Evolutionary conservation across 2,888 invertebrate genomes (phyloP), one percentile per base, ranked within the genome.

Genomic region (Cremastobaeus sp.): DNA sequence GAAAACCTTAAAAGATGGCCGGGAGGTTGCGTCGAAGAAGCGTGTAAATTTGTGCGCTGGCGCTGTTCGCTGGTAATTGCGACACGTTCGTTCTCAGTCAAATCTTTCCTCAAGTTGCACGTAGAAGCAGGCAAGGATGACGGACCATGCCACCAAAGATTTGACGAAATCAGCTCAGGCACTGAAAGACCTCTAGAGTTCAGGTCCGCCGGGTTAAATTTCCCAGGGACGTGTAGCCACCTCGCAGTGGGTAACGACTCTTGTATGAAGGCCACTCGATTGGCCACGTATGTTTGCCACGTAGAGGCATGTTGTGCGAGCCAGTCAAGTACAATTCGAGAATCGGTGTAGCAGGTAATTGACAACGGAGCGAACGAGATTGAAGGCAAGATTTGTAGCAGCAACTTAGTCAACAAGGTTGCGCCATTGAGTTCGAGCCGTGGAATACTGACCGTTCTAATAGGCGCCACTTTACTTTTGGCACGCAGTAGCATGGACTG

Each of bases 251-350:
- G 34, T 8, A 48, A 15, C 2, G 11, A 8, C 0, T 18, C 25
- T n/a, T 52, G 50, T 15, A 52, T 52, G 1, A 9, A 37, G 2
- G 55, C 41, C 14, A 43, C 14, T 32, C 43, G 30, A n/a, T 55
- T 41, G 5, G 55, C 55, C 9, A 17, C 18, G 21, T 32, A 55
- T 9, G 15, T 11, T n/a, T n/a, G n/a, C n/a, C n/a, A n/a, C n/a
- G n/a, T n/a, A n/a, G n/a, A n/a, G n/a, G n/a, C n/a, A n/a, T 0
- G 47, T 8, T 30, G 1, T 2, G n/a, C 1, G 1, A 41, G 6
- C 55, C 55, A 55, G n/a, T 30, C 39, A 0, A 55, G 25, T 1
- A 41, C 41, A 0, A 2, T 55, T 20, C 18, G 30, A 1, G 39
- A 39, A 15, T 55, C 55, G 12, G 25, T 25, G 25, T n/a, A n/a